Evolutionary conservation across 2,797 vertebrate species (phyloP), one percentile per base, ranked within the genome.

Genomic region (Oreortyx pictus): DNA sequence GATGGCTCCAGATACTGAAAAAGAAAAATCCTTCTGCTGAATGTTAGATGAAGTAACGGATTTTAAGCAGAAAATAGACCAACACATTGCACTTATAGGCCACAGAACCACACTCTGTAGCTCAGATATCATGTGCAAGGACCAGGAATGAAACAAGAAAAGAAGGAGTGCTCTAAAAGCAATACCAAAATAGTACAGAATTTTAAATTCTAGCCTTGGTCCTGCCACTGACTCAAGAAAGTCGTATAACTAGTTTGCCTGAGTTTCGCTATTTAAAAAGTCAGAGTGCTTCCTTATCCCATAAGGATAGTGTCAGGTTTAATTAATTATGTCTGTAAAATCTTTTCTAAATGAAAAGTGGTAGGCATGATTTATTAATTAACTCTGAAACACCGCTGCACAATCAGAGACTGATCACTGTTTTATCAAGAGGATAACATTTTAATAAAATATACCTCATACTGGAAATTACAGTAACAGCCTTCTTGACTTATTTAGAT

Each of bases 241-340:
- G 71, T 31, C 71, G 65, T 27, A 81, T 82, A 95, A 90, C 56
- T 47, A 73, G 67, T 91, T 85, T 90, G 68, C n/a, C 70, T 20
- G 52, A 90, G 66, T 77, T 77, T 80, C 82, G 79, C 84, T 75
- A 54, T 9, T 66, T 43, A 52, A 73, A 61, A 39, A 92, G 76
- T 49, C 20, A 15, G 73, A 89, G 54, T 70, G 83, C 71, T 83
- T 81, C 57, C 78, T 74, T 92, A 88, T 87, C 79, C 71, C 35
- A 73, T 71, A 90, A 90, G 90, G 60, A 89, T 66, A 44, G 41
- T 62, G 79, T 56, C 68, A 90, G 72, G 37, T 84, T 90, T 94
- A 94, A 96, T 96, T 94, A 92, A 96, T 94, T 85, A 81, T 39
- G 82, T 81, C 93, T 87, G 79, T 68, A 88, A 94, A 95, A 95